phyloP scores from a whole-genome alignment of 1,140 invertebrate genomes.

The Bilobella aurantiaca region DNA sequence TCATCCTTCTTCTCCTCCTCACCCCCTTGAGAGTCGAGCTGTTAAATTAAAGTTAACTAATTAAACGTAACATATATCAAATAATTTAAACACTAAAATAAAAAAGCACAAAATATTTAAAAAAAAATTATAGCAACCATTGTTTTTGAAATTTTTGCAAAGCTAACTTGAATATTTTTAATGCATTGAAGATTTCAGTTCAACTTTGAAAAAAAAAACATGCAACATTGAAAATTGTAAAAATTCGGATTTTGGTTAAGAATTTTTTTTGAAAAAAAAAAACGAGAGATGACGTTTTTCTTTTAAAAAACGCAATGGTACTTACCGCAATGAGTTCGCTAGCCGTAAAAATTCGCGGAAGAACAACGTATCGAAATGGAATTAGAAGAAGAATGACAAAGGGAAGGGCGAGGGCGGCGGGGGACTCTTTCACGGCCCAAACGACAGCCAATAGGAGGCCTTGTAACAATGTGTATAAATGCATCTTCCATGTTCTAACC shows the following conservation, averaged over 20 bases:
- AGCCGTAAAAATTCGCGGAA: conserved; percentile 62
- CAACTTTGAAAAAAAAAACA: no score
- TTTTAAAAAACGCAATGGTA: no score
- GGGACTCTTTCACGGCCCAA: conserved; percentile 80
- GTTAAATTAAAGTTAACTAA: background rate
- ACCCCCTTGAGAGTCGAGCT: conserved; percentile 6
- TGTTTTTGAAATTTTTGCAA: no score
- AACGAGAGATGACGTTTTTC: no score
- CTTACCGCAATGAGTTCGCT: conserved; percentile 68
- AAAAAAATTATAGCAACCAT: background rate
- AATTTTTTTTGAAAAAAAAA: no score
- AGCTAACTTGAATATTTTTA: no score
- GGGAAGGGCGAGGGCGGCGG: conserved; percentile 77
- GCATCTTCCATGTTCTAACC: conserved; percentile 85
- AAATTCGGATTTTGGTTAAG: no score
- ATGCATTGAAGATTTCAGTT: no score
- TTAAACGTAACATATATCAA: conserved; percentile 35
- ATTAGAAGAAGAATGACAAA: conserved; percentile 86
- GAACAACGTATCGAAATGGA: conserved; percentile 59
- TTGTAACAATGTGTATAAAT: conserved; percentile 78
- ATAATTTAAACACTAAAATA: no score
- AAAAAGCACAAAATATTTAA: background rate
- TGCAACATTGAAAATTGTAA: no score
- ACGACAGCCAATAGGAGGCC: conserved; percentile 61
- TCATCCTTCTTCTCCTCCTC: conserved; percentile 1